Percentiles rank a stretch among this genome's conserved stretches.
Evolutionary conservation across 2,797 vertebrate genomes (phyloP).

Genomic region (Champsocephalus esox): DNA sequence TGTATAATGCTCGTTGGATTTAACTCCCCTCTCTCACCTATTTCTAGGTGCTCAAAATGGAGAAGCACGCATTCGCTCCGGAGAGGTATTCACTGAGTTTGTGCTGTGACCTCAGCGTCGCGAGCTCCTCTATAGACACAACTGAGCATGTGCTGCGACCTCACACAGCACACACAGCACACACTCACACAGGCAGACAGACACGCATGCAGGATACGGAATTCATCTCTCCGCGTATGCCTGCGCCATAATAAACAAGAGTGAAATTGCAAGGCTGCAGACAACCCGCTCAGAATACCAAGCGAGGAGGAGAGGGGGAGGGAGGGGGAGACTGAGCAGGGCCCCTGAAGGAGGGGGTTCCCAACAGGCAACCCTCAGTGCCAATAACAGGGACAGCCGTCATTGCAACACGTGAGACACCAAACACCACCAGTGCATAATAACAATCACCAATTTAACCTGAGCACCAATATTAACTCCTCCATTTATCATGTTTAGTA

Average conservation of each 20-base stretch:
- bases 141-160: slow-evolving; percentile 99
- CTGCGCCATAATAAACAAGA: slow-evolving; percentile 91
- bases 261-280: slow-evolving; percentile 80
- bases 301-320: slow-evolving; percentile 78
- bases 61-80: slow-evolving; percentile 92
- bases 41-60: slow-evolving; percentile 97
- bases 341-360: slow-evolving; percentile 65
- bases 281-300: slow-evolving; percentile 85
- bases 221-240: slow-evolving; percentile 86
- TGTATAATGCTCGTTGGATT: slow-evolving; percentile 58
- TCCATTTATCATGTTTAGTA: neutral
- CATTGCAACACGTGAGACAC: slow-evolving; percentile 54
- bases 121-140: slow-evolving; percentile 86
- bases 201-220: slow-evolving; percentile 78
- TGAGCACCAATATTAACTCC: neutral
- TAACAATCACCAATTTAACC: slow-evolving; percentile 1
- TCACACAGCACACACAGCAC: slow-evolving; percentile 75
- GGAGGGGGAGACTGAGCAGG: slow-evolving; percentile 68
- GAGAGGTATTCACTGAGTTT: slow-evolving; percentile 92
- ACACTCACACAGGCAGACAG: slow-evolving; percentile 77
- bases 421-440: slow-evolving; percentile 9
- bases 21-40: slow-evolving; percentile 84
- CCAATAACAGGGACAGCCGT: slow-evolving; percentile 63
- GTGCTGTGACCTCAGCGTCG: slow-evolving; percentile 97
- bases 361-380: slow-evolving; percentile 65